Conservation (phyloP, 2,797 vertebrate species). For the Spinibarbus caldwelli region DNA sequence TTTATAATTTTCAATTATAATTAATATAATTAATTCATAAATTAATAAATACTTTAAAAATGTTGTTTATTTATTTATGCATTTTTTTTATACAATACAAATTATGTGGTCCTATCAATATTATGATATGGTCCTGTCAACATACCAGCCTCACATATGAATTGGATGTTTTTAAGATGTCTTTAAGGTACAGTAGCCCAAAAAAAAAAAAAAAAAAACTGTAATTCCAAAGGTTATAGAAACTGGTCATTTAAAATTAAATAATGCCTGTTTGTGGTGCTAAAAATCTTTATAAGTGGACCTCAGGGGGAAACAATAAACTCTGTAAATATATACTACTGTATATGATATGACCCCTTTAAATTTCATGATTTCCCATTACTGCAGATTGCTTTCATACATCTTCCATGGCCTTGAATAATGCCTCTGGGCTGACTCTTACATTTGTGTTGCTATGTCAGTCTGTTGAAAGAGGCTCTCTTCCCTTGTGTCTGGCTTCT, state of each 20-base stretch:
- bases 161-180: neutral
- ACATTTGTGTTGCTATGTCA: constrained; percentile 34
- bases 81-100: too few relatives aligned
- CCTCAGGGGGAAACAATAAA: neutral
- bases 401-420: constrained; percentile 26
- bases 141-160: neutral
- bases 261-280: neutral
- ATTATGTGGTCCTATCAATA: too few relatives aligned
- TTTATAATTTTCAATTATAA: neutral
- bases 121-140: too few relatives aligned
- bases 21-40: neutral
- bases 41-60: too few relatives aligned
- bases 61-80: neutral
- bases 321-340: neutral
- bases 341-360: neutral
- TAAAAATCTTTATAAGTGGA: neutral
- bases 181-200: neutral
- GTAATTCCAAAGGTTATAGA: too few relatives aligned
- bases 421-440: constrained; percentile 37
- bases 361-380: constrained; percentile 18
- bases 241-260: too few relatives aligned
- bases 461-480: constrained; percentile 28
- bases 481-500: neutral
- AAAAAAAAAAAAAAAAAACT: neutral
- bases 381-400: neutral